phyloP scores from a whole-genome alignment of 2,888 invertebrate species.

The Sphaerophoria rueppellii region DNA sequence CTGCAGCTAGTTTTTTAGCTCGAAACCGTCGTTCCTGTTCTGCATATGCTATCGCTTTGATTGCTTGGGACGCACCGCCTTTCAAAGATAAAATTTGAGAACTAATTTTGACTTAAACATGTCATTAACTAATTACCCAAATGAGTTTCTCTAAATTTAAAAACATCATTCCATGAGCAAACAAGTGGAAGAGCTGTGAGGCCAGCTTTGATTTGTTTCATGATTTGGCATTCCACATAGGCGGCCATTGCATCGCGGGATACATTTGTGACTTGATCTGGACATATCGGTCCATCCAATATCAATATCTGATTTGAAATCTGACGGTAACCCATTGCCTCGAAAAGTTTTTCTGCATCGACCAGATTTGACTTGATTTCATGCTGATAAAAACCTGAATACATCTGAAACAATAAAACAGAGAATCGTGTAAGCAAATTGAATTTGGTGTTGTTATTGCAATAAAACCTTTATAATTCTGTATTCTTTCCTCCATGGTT shows the following conservation, averaged over 20 bases:
- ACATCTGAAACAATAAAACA: constrained; percentile 84
- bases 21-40: constrained; percentile 78
- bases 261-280: constrained; percentile 90
- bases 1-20: constrained; percentile 76
- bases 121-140: constrained; percentile 75
- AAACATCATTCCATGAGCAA: constrained; percentile 87
- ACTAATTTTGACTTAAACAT: not conserved
- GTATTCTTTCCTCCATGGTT: constrained; percentile 95
- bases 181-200: constrained; percentile 84
- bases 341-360: constrained; percentile 89
- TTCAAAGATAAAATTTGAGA: constrained; percentile 25
- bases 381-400: constrained; percentile 94
- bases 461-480: constrained; percentile 86
- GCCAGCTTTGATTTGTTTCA: constrained; percentile 89
- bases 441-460: constrained; percentile 78
- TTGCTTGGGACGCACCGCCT: constrained; percentile 78
- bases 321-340: constrained; percentile 91
- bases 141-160: constrained; percentile 80
- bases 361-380: constrained; percentile 91
- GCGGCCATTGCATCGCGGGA: constrained; percentile 93
- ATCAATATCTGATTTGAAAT: constrained; percentile 83
- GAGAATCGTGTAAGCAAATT: not conserved
- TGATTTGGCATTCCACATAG: constrained; percentile 93
- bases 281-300: constrained; percentile 90
- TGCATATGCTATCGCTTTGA: constrained; percentile 78